Percentiles rank a stretch among this genome's conserved stretches.
These are phyloP conservation scores for Buceros bicornis DNA, from an alignment of 2,797 vertebrate genomes.

Conservation along the genomic window DNA sequence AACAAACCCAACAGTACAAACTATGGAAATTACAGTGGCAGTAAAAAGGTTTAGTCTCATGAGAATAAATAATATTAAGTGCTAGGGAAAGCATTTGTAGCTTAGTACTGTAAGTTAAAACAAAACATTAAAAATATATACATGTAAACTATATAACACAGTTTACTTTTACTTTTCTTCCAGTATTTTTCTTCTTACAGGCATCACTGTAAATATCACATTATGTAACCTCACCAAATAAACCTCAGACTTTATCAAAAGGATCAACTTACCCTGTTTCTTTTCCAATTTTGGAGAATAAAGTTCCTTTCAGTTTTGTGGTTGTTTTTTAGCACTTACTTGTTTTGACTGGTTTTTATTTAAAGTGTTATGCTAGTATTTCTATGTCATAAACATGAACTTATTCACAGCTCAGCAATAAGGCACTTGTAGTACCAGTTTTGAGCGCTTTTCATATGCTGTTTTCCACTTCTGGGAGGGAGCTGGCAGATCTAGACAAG, in stretches of 20 bases:
- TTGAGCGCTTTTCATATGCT: background rate
- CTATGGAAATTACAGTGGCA: background rate
- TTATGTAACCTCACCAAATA: background rate
- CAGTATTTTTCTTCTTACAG: background rate
- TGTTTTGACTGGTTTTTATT: background rate
- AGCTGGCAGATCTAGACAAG: background rate
- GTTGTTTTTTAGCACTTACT: background rate
- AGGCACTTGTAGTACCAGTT: background rate
- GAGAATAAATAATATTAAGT: background rate
- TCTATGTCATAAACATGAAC: background rate
- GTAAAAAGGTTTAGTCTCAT: background rate
- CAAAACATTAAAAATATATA: background rate
- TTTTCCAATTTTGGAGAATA: background rate
- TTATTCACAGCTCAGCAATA: background rate
- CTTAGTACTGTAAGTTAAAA: background rate
- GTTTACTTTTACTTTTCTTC: background rate
- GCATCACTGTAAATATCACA: background rate
- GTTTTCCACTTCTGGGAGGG: background rate
- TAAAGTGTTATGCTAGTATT: background rate
- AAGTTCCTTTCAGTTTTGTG: background rate
- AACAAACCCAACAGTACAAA: fast-evolving
- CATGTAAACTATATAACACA: background rate
- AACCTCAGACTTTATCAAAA: background rate
- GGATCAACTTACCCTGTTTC: fast-evolving
- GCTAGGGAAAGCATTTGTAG: background rate